A percentile compares a stretch with the other conserved stretches of the same genome.
Conservation (phyloP, 1,140 invertebrate species). For the Plectrocnemia conspersa region DNA sequence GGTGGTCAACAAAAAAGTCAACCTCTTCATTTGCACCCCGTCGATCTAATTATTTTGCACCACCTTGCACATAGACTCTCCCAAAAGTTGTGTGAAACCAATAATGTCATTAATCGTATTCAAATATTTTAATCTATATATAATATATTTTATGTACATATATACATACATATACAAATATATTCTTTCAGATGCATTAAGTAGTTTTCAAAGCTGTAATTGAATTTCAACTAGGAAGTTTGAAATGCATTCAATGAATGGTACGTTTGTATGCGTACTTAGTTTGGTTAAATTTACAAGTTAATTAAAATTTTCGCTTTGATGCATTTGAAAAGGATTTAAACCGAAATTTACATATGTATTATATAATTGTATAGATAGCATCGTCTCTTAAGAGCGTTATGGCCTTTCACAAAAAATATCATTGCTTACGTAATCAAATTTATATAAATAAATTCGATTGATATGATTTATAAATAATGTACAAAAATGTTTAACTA, state of each 20-base stretch:
- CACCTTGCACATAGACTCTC: background rate
- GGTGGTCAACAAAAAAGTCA: conserved; percentile 17
- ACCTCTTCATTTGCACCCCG: background rate
- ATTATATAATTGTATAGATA: too few species aligned
- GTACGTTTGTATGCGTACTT: background rate
- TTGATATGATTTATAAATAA: too few species aligned
- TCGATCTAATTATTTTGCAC: conserved; percentile 9
- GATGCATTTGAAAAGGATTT: too few species aligned
- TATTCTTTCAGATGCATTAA: background rate
- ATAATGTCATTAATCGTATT: background rate
- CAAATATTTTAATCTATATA: background rate
- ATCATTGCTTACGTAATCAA: too few species aligned
- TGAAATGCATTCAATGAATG: too few species aligned
- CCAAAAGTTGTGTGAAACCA: background rate
- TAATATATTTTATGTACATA: too few species aligned
- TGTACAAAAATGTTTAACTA: too few species aligned
- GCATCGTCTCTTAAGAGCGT: too few species aligned
- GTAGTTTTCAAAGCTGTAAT: background rate
- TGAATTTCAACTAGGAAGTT: background rate
- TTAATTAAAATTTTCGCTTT: too few species aligned
- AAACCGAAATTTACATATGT: too few species aligned
- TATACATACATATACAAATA: background rate
- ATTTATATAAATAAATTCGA: too few species aligned
- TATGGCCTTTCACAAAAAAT: too few species aligned
- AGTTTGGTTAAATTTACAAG: background rate